Base-by-base conservation (phyloP, 2,888 invertebrate genomes). In the Latrodectus hesperus region DNA sequence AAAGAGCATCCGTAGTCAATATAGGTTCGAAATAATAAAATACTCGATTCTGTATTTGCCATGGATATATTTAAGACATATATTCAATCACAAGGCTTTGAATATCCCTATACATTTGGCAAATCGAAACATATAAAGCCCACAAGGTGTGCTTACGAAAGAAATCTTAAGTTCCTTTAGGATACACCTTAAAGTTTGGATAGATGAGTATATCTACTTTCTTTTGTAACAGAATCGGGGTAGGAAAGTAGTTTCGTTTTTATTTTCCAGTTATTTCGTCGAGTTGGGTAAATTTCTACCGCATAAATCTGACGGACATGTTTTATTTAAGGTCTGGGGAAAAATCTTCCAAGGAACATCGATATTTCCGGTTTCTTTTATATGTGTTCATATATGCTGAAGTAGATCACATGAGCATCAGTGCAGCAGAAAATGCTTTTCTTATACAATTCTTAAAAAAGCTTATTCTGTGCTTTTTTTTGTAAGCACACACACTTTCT, bases 321-420 rank as follows among this genome's bases (percentile, higher is more conserved):
- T 83, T 76, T 83, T 83, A 83, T 83, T 83, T 75, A 83, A 76
- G 75, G 76, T 68, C 76, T n/a, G 51, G 14, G 53, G 67, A 76
- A 68, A 72, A 51, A 11, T 38, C 67, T 77, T 73, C 65, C n/a
- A 26, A 71, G 67, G 49, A 65, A 68, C 68, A 55, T 55, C 22
- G 68, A 65, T 71, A 16, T 70, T 55, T 65, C 68, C 26, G 67
- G 38, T 49, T 77, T 49, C 74, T 26, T 73, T 65, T 71, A 80
- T 73, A 53, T 73, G 17, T 73, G n/a, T 17, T 72, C 17, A 38
- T 12, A n/a, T 49, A 70, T 60, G 70, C n/a, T 38, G 38, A 38
- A 14, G 9, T 26, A 71, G 76, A 76, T 76, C 76, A 64, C 76
- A 76, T 71, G 38, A 38, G 72, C 70, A 49, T 83, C 11, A 64